phyloP scores from a whole-genome alignment of 2,113 vertebrate genomes.

The Sus scrofa region T2T-Sscrofa CM000819.6:34596001-34596500 shows the following conservation, averaged over 20 bases:
- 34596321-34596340: too few species aligned
- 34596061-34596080: background rate
- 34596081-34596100: background rate
- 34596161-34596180: background rate
- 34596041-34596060: background rate
- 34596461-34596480: background rate
- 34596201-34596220: background rate
- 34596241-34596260: background rate
- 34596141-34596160: background rate
- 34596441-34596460: background rate
- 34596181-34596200: background rate
- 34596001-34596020: background rate
- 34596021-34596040: background rate
- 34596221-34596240: background rate
- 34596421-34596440: background rate
- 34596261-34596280: background rate
- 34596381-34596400: background rate
- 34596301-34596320: background rate
- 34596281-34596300: background rate
- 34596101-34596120: background rate
- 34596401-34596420: rapidly evolving
- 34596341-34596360: background rate
- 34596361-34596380: background rate
- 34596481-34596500: background rate
- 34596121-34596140: background rate